Evolutionary conservation across 2,113 vertebrate genomes (phyloP), one percentile per base, ranked within the genome.

Genomic region (Hystrix brachyura): DNA sequence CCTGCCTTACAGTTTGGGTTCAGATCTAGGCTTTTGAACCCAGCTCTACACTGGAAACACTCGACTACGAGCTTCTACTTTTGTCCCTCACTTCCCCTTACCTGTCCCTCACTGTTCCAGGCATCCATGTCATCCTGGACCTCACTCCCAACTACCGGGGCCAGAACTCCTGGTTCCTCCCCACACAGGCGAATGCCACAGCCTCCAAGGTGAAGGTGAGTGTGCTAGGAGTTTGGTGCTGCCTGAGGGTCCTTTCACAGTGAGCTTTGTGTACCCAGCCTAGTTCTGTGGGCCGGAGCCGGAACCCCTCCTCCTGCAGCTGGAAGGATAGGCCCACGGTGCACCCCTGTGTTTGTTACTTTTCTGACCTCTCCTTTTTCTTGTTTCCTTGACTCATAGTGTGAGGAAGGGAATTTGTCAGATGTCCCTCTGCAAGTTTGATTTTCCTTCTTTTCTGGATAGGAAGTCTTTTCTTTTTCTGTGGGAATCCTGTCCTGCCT

Each of bases 101-200:
- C 34, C 34, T 71, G 57, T 38, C 34, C 34, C 87, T 38, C 69
- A 0, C 57, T 51, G 62, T 90, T 60, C 12, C 82, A 99, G 99
- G 99, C 34, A 98, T 99, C 82, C 98, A 98, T 90, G 98, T 99
- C 85, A 97, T 99, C 88, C 97, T 99, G 91, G 99, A 99, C 79
- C 95, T 99, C 94, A 99, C 99, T 76, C 99, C 99, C 57, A 99
- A 99, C 98, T 99, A 99, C 65, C 1, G 0, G 1, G 97, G 98
- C 51, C 0, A 21, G 11, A 4, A 46, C 53, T 10, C 64, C 0
- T 99, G 99, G 99, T 99, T 99, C 80, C 79, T 7, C 0, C 86
- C 86, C 4, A 2, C 27, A 1, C 6, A 96, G 59, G n/a, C 21
- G 2, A 43, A 27, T 3, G 1, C 32, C 0, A 87, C 98, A 25